Evolutionary conservation across 1,140 invertebrate species (phyloP), one percentile per base, ranked within the genome.

Genomic region (Drosophila ficusphila): DNA sequence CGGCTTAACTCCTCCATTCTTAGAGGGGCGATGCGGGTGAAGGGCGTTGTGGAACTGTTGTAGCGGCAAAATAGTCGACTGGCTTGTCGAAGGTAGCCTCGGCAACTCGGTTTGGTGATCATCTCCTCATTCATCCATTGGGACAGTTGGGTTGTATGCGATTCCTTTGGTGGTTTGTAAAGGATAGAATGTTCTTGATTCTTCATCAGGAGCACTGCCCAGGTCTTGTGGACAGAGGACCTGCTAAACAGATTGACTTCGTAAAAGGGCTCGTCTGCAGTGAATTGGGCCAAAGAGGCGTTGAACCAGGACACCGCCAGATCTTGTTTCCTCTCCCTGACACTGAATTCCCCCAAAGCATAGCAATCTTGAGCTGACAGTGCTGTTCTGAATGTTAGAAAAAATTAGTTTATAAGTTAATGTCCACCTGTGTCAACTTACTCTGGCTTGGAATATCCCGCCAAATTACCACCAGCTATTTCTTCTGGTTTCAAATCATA

Each of bases 1-100:
- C 95, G 91, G 91, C 96, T 96, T 16, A 96, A 93, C 77, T 97
- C 94, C 92, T 99, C 98, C 89, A 97, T 94, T 92, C 99, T 99
- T 47, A 98, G 94, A 0, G 97, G 97, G 0, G 95, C 95, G 21
- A 99, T 92, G 49, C 94, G 93, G 3, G 98, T 91, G 85, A 95
- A 97, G 0, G 97, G 96, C 61, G 94, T 93, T 19, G 93, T 94
- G 54, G 94, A 94, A 53, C 93, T 93, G 19, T 94, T 92, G 89
- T 98, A 99, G 33, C 94, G 94, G 92, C 98, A 99, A 62, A 94
- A 94, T 5, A 98, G 92, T 51, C 93, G 27, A 7, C 5, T 60
- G 6, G 52, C 47, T 16, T 8, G 14, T 4, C 4, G 23, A 8
- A 23, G 16, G 0, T 11, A 12, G 6, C 36, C 42, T n/a, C 3